phyloP scores from a whole-genome alignment of 2,113 vertebrate genomes.

The Epinephelus cyanopodus region DNA sequence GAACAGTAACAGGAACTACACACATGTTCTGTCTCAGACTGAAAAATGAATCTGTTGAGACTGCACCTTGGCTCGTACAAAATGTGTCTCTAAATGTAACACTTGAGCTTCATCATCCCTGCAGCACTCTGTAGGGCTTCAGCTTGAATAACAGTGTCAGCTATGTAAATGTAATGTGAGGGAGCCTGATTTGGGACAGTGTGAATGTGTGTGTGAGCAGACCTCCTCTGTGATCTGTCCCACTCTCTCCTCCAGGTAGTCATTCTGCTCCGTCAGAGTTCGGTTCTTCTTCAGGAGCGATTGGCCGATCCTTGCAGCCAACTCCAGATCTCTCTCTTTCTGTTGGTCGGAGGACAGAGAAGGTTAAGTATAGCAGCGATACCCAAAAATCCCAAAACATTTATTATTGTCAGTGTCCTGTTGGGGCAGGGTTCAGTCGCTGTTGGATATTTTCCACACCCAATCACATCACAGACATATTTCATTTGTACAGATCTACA shows the following conservation, averaged over 20 bases:
- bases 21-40: no score
- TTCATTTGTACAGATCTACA: background rate
- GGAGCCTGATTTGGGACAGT: background rate
- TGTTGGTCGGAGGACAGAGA: conserved; percentile 59
- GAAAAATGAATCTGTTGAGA: no score
- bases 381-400: background rate
- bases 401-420: background rate
- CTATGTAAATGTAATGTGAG: no score
- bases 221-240: conserved; percentile 96
- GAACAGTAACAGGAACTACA: no score
- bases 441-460: no score
- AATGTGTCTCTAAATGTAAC: no score
- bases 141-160: no score
- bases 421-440: background rate
- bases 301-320: conserved; percentile 97
- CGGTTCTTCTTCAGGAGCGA: conserved; percentile 96
- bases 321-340: conserved; percentile 98
- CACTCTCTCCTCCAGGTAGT: conserved; percentile 95
- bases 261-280: conserved; percentile 92
- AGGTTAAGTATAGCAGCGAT: background rate
- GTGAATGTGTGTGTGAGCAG: background rate
- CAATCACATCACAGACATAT: background rate
- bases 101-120: no score
- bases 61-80: no score
- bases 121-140: no score